Evolutionary conservation across 2,888 invertebrate genomes (phyloP).

Genomic region (Liopterus haemorrhoidalis): DNA sequence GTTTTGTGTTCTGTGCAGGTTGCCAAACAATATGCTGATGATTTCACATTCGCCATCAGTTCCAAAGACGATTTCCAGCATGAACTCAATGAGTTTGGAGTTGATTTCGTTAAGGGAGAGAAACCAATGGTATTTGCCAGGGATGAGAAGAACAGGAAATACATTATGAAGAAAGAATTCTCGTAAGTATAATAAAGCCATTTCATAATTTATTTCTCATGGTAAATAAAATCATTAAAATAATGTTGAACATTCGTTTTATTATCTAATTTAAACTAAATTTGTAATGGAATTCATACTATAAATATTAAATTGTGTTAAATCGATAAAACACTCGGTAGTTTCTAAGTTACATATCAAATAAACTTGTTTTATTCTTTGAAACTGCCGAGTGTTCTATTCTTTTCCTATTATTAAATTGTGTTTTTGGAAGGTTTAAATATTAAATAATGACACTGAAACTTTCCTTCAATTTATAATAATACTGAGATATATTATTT

Average conservation of each 20-base stretch:
- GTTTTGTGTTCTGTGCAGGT: constrained; percentile 46
- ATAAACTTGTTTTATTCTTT: no score
- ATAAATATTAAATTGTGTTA: neutral
- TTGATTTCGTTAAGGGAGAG: constrained; percentile 78
- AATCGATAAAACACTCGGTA: no score
- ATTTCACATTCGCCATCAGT: constrained; percentile 81
- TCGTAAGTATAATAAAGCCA: constrained; percentile 52
- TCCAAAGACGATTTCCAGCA: constrained; percentile 90
- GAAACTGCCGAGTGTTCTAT: no score
- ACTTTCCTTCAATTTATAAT: no score
- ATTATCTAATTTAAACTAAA: neutral
- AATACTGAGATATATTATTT: no score
- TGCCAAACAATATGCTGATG: constrained; percentile 61
- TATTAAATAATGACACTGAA: no score
- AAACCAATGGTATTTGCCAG: constrained; percentile 85
- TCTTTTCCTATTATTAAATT: no score
- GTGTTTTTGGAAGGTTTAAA: no score
- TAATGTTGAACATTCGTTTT: constrained; percentile 8
- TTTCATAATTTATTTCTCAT: constrained; percentile 3
- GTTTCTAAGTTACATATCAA: no score
- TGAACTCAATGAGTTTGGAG: constrained; percentile 90
- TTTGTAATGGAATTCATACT: neutral
- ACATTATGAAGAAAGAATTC: constrained; percentile 83
- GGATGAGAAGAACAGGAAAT: constrained; percentile 82
- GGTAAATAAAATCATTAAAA: neutral